Percentiles rank a stretch among this genome's conserved stretches.
Evolutionary conservation across 2,888 invertebrate species (phyloP).

Genomic region (Ochropacha duplaris): DNA sequence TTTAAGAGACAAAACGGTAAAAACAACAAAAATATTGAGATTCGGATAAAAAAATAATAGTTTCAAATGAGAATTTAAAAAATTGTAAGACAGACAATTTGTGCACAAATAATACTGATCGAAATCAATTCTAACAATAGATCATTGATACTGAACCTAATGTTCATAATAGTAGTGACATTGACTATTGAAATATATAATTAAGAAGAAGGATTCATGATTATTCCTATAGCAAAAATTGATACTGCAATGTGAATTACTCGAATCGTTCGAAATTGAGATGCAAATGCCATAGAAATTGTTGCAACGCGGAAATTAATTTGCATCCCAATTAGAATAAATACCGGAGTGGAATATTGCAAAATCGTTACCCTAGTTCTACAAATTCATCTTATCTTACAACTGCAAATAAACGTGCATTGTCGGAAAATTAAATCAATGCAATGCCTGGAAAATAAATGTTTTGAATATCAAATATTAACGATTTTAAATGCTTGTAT

Average conservation of each 20-base stretch:
- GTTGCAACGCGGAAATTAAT: conserved; percentile 12
- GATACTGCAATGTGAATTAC: neutral
- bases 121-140: no score
- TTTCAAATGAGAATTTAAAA: no score
- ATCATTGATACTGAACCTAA: no score
- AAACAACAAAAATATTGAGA: no score
- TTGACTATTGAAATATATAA: no score
- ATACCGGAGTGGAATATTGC: neutral
- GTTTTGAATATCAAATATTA: neutral
- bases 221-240: neutral
- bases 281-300: neutral
- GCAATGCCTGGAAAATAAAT: neutral
- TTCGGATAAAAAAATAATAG: no score
- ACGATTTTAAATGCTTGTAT: no score
- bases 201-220: neutral
- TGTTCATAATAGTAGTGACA: no score
- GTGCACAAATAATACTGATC: no score
- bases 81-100: no score
- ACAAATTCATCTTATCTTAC: neutral
- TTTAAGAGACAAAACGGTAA: neutral
- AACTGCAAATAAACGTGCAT: neutral
- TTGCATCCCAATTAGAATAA: conserved; percentile 12
- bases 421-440: neutral
- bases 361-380: neutral
- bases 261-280: neutral